Evolutionary conservation across 2,797 vertebrate species (phyloP), one percentile per base, ranked within the genome.

Genomic region (Galagoides demidoff): DNA sequence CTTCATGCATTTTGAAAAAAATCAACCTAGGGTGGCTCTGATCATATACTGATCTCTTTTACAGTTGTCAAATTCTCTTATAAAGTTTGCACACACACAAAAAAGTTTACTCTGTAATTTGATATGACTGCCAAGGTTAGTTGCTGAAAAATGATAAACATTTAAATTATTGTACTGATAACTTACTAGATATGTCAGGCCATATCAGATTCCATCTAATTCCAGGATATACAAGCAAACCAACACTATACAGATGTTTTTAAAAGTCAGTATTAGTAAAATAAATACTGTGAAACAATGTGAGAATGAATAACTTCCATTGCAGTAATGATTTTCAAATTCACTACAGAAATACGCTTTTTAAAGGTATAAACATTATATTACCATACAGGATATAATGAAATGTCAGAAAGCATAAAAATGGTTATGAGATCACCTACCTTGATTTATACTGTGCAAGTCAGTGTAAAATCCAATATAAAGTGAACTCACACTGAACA

Each of bases 351-450:
- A 78, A 57, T 66, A 61, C 8, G 5, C 7, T 59, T 71, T 73
- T 63, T 49, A 87, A 93, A 82, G 31, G 31, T 66, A 57, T 34
- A 78, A 83, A 73, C 22, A 93, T 63, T 82, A 73, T 2, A 66
- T 23, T 52, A 84, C 27, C 9, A 66, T 43, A 70, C 5, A 77
- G 16, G 29, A 52, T 57, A 76, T 43, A 79, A 90, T 52, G 73
- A 85, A 68, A 91, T 68, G 37, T 79, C 78, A 76, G 22, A 61
- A 96, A n/a, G 10, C 12, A 66, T 90, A 68, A 31, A 95, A 85
- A 86, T 86, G 34, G 27, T 22, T 43, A 74, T 43, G 59, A 7
- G 43, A 70, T 57, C 59, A 66, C 29, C 63, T 90, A 85, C 59
- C 27, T 85, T 85, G 34, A 89, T 79, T 79, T 55, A 45, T 8